A percentile compares a stretch with the other conserved stretches of the same genome.
phyloP scores from a whole-genome alignment of 1,140 invertebrate genomes.

The Mylabris phalerata region DNA sequence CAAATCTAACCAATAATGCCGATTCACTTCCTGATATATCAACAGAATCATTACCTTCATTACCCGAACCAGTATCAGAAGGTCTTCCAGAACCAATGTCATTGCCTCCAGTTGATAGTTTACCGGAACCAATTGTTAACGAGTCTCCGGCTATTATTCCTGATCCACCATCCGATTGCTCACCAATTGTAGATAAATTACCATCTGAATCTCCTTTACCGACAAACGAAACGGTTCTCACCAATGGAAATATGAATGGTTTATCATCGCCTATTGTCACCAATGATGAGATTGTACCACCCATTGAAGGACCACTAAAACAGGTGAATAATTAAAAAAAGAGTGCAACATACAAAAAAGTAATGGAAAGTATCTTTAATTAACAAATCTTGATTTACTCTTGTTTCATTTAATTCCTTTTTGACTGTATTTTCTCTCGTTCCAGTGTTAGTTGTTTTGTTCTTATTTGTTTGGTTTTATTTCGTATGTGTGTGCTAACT shows the following conservation, averaged over 20 bases:
- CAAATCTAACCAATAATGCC: not conserved
- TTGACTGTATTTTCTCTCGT: not conserved
- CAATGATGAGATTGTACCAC: constrained; percentile 23
- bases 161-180: not conserved
- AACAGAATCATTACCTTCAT: constrained; percentile 40
- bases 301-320: constrained; percentile 38
- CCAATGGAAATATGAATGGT: constrained; percentile 40
- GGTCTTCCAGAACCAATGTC: constrained; percentile 38
- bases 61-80: constrained; percentile 39
- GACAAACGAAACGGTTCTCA: constrained; percentile 21
- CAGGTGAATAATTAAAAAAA: constrained; percentile 37
- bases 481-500: constrained; percentile 11
- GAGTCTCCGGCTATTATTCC: constrained; percentile 3
- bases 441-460: not conserved
- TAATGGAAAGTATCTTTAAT: constrained; percentile 11
- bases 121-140: constrained; percentile 35
- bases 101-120: constrained; percentile 38
- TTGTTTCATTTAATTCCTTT: constrained; percentile 8
- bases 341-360: not conserved
- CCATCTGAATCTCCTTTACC: constrained; percentile 4
- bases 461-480: constrained; percentile 1
- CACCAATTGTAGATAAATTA: constrained; percentile 2
- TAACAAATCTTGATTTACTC: constrained; percentile 17
- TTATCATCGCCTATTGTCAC: constrained; percentile 25
- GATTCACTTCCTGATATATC: constrained; percentile 40